Base-by-base conservation (phyloP, 2,797 vertebrate genomes). In the Distichodus sexfasciatus region DNA sequence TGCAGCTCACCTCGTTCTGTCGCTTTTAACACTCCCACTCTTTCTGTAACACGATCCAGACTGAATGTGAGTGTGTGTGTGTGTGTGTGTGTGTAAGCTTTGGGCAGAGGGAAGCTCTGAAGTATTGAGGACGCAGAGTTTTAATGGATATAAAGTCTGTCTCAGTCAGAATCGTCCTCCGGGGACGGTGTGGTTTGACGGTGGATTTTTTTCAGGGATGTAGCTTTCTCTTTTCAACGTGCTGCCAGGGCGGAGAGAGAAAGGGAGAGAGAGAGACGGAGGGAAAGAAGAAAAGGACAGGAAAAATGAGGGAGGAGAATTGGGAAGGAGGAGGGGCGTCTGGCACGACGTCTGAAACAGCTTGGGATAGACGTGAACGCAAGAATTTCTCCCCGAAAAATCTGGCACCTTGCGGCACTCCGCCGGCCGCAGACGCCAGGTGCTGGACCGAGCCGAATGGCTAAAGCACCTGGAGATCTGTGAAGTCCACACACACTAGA, bases 121-220 rank as follows among this genome's bases (percentile, higher is more conserved):
- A 82, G 76, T 79, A 72, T 76, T 78, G 66, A 77, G 78, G 82
- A 84, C 43, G 38, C 70, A 68, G 65, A 79, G 62, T 74, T 83
- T n/a, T 86, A 86, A 86, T 87, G 82, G 78, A 84, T 85, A 87
- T 84, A 87, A 82, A 82, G 82, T 85, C 83, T 87, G 86, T 77
- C 68, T 76, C 57, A 67, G 74, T 76, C 66, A 67, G 78, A 75
- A 76, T 80, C 80, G 62, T 63, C 55, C 79, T 78, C 79, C 77
- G 55, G 84, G 78, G 78, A 82, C 44, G 48, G 64, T 62, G 72
- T 64, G 77, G 72, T 83, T 83, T 76, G 65, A 53, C 66, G 72
- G 76, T 58, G 75, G 33, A 46, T 36, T 57, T 59, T 59, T n/a
- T n/a, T 59, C 15, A 38, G 64, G 71, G 77, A 78, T 74, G 66